A percentile compares a stretch with the other conserved stretches of the same genome.
phyloP scores from a whole-genome alignment of 2,797 vertebrate genomes.

The Poecile montanus region DNA sequence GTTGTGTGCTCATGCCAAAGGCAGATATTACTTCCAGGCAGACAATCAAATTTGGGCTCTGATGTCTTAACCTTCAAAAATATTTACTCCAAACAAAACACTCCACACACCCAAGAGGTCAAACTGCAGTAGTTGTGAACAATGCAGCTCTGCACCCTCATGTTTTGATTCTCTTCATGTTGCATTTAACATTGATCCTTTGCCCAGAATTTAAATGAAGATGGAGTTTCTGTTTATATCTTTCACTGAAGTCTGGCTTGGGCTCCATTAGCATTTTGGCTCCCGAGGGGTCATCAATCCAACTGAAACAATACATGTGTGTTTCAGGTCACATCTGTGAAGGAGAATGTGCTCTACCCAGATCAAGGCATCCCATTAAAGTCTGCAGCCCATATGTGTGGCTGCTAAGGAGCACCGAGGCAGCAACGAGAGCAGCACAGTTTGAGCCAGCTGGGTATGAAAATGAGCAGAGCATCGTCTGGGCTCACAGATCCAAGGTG shows the following conservation, averaged over 20 bases:
- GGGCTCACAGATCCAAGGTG: background rate
- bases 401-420: slow-evolving; percentile 37
- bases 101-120: background rate
- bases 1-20: background rate
- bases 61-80: slow-evolving; percentile 37
- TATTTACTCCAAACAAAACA: slow-evolving; percentile 29
- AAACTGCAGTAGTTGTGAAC: slow-evolving; percentile 11
- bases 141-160: background rate
- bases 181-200: slow-evolving; percentile 1
- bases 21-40: background rate
- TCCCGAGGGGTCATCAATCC: slow-evolving; percentile 48
- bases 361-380: slow-evolving; percentile 56
- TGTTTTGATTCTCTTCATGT: background rate
- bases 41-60: background rate
- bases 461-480: background rate
- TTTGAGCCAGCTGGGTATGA: background rate
- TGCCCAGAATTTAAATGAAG: slow-evolving; percentile 43
- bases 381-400: slow-evolving; percentile 62
- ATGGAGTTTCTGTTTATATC: slow-evolving; percentile 29
- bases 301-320: slow-evolving; percentile 33
- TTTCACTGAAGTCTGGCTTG: slow-evolving; percentile 17
- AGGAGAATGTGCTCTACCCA: slow-evolving; percentile 22
- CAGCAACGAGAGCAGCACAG: slow-evolving; percentile 48
- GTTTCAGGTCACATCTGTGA: slow-evolving; percentile 51
- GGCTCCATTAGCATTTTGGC: slow-evolving; percentile 40